phyloP scores from a whole-genome alignment of 2,113 vertebrate genomes.

The Sigmodon hispidus region DNA sequence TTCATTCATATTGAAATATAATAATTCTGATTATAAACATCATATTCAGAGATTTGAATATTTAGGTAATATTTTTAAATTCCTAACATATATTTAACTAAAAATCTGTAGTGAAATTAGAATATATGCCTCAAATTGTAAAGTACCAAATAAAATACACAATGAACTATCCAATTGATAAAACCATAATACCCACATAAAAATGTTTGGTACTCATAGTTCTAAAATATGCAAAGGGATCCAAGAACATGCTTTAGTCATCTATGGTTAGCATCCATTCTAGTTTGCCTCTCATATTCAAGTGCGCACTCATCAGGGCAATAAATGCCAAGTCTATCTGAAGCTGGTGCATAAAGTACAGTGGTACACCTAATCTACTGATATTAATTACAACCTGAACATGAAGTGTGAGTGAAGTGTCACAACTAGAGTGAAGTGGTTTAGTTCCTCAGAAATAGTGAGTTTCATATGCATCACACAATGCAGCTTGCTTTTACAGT shows the following conservation, averaged over 20 bases:
- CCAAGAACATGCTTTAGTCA: not conserved
- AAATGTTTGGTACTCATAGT: not conserved
- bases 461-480: not conserved
- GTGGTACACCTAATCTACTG: not conserved
- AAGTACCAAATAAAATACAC: not conserved
- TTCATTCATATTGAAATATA: not conserved
- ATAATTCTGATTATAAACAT: not conserved
- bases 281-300: not conserved
- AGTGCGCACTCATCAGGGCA: not conserved
- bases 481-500: not conserved
- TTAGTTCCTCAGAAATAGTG: not conserved
- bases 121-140: not conserved
- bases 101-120: not conserved
- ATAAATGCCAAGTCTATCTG: not conserved
- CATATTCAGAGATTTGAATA: not conserved
- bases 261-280: not conserved
- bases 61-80: not conserved
- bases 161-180: not conserved
- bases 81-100: not conserved
- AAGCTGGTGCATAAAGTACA: not conserved
- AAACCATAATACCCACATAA: not conserved
- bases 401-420: too few relatives aligned
- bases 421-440: not conserved
- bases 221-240: not conserved
- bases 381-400: not conserved